phyloP scores from a whole-genome alignment of 2,797 vertebrate species.

The Enteromius radiatus region DNA sequence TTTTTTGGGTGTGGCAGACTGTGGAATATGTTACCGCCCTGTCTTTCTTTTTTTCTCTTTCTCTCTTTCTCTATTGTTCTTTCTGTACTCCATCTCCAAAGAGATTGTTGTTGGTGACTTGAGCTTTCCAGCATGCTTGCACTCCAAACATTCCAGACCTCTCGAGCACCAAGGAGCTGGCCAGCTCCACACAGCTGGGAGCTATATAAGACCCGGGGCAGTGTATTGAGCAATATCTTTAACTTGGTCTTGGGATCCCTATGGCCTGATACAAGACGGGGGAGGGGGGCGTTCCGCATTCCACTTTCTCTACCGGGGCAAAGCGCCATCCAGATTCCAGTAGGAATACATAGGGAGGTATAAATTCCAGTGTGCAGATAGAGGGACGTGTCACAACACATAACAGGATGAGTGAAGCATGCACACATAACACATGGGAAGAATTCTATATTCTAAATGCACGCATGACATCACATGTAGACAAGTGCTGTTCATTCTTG shows the following conservation, averaged over 20 bases:
- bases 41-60: neutral
- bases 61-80: slow-evolving; percentile 10
- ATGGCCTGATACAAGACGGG: slow-evolving; percentile 3
- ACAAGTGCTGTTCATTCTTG: slow-evolving; percentile 30
- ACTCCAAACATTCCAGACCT: slow-evolving; percentile 80
- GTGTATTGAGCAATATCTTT: slow-evolving; percentile 69
- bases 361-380: slow-evolving; percentile 3
- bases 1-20: slow-evolving; percentile 67
- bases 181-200: slow-evolving; percentile 76
- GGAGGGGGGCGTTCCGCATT: slow-evolving; percentile 48
- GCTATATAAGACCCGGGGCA: slow-evolving; percentile 73
- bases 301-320: slow-evolving; percentile 38
- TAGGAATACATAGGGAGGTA: slow-evolving; percentile 17
- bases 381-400: neutral
- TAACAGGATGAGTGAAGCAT: slow-evolving; percentile 14
- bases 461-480: neutral
- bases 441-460: neutral
- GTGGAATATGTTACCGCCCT: slow-evolving; percentile 2
- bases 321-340: slow-evolving; percentile 26
- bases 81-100: slow-evolving; percentile 28
- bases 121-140: slow-evolving; percentile 75
- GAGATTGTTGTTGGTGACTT: slow-evolving; percentile 66
- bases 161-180: slow-evolving; percentile 63
- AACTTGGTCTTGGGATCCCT: slow-evolving; percentile 32
- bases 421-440: slow-evolving; percentile 31